A percentile compares a stretch with the other conserved stretches of the same genome.
Evolutionary conservation across 2,113 vertebrate genomes (phyloP).

Genomic region (Gulo gulo): DNA sequence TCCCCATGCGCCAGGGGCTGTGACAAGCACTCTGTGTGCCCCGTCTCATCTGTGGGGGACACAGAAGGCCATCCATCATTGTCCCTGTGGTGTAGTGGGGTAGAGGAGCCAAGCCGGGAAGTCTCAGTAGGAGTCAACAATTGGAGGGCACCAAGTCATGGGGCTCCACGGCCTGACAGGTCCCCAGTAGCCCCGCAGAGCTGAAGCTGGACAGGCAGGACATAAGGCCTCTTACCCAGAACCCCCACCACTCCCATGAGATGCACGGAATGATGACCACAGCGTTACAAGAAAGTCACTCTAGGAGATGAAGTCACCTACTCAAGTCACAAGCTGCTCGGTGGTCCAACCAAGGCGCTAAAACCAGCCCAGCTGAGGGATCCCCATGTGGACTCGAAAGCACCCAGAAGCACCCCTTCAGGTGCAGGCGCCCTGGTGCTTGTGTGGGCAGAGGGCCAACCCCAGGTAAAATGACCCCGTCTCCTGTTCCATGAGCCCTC

Average conservation of each 20-base stretch:
- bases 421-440: background rate
- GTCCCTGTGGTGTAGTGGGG: too few relatives aligned
- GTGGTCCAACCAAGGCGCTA: background rate
- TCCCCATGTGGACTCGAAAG: background rate
- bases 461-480: background rate
- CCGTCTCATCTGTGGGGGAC: background rate
- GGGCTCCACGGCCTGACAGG: background rate
- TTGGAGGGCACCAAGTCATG: rapidly evolving
- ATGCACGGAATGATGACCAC: background rate
- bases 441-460: background rate
- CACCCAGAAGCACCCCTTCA: background rate
- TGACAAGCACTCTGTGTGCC: background rate
- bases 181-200: background rate
- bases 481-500: background rate
- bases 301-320: background rate
- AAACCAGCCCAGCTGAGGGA: rapidly evolving
- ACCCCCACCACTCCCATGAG: too few relatives aligned
- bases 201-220: background rate
- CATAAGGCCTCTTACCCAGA: rapidly evolving
- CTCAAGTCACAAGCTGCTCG: background rate
- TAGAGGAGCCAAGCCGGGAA: background rate
- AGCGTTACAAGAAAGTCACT: background rate
- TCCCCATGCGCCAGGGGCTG: rapidly evolving
- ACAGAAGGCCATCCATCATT: background rate
- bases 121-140: background rate